These are phyloP conservation scores for Laothoe populi DNA, from an alignment of 2,888 invertebrate genomes.

Conservation along the genomic window DNA sequence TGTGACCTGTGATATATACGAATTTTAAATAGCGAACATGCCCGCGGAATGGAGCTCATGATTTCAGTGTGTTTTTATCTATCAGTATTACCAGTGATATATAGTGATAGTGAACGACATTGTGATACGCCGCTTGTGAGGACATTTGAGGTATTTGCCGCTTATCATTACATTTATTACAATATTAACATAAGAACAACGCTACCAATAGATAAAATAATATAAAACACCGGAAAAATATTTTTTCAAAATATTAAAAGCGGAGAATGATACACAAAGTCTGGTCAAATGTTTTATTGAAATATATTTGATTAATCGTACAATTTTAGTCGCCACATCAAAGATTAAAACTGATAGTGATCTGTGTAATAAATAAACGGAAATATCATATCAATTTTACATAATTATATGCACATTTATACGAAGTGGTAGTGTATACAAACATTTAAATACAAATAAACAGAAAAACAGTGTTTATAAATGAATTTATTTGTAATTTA, in stretches of 20 bases:
- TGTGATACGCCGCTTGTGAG: constrained; percentile 73
- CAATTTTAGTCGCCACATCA: not conserved
- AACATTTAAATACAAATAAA: constrained; percentile 17
- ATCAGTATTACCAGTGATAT: constrained; percentile 76
- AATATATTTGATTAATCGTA: not conserved
- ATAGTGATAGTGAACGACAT: constrained; percentile 80
- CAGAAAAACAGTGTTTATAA: constrained; percentile 6
- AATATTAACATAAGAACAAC: not conserved
- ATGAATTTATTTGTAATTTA: not conserved
- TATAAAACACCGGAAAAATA: not conserved
- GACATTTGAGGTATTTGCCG: constrained; percentile 72
- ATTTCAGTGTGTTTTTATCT: constrained; percentile 78
- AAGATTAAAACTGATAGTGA: not conserved
- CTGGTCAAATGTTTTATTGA: not conserved
- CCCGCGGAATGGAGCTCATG: constrained; percentile 80
- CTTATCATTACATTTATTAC: constrained; percentile 28
- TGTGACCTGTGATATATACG: constrained; percentile 72
- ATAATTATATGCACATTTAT: not conserved
- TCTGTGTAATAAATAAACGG: constrained; percentile 9
- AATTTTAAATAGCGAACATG: constrained; percentile 66
- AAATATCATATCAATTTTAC: not conserved
- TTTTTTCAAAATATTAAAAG: not conserved
- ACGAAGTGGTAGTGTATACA: not conserved
- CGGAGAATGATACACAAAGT: not conserved
- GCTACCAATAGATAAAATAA: not conserved